phyloP scores from a whole-genome alignment of 2,888 invertebrate genomes.

The Brachycybe producta region DNA sequence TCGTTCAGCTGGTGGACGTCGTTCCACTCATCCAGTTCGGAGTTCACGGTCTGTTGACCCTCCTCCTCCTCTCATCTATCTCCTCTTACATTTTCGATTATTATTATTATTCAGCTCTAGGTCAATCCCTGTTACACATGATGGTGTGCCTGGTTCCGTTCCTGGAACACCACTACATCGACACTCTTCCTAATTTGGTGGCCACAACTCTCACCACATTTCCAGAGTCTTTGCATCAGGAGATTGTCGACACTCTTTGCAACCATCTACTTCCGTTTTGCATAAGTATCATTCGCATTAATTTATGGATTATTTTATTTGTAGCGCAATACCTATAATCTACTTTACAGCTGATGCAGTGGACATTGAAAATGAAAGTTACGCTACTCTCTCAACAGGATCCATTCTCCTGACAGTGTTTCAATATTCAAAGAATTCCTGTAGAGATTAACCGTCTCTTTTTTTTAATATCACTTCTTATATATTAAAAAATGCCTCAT shows the following conservation, averaged over 20 bases:
- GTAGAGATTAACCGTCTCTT: neutral
- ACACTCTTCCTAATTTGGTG: constrained; percentile 84
- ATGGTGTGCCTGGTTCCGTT: constrained; percentile 90
- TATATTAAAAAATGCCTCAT: neutral
- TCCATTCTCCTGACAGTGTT: constrained; percentile 15
- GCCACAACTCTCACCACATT: constrained; percentile 88
- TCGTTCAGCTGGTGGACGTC: constrained; percentile 81
- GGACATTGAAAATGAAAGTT: constrained; percentile 25
- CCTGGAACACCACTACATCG: constrained; percentile 87
- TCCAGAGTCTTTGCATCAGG: constrained; percentile 79
- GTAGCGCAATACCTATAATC: neutral
- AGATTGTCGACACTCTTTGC: constrained; percentile 85
- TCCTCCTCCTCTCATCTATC: neutral
- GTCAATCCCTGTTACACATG: constrained; percentile 83
- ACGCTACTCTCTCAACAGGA: constrained; percentile 38
- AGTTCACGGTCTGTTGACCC: constrained; percentile 50
- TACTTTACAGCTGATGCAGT: constrained; percentile 16
- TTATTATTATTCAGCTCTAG: constrained; percentile 54
- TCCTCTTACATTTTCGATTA: neutral
- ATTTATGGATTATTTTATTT: constrained; percentile 1
- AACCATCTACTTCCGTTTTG: constrained; percentile 94
- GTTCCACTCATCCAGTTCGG: constrained; percentile 82
- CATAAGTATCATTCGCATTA: constrained; percentile 44
- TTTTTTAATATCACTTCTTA: neutral
- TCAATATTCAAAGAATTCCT: constrained; percentile 74